These are phyloP conservation scores for Pseudoips prasinana DNA, from an alignment of 2,888 invertebrate genomes.

Conservation along the genomic window DNA sequence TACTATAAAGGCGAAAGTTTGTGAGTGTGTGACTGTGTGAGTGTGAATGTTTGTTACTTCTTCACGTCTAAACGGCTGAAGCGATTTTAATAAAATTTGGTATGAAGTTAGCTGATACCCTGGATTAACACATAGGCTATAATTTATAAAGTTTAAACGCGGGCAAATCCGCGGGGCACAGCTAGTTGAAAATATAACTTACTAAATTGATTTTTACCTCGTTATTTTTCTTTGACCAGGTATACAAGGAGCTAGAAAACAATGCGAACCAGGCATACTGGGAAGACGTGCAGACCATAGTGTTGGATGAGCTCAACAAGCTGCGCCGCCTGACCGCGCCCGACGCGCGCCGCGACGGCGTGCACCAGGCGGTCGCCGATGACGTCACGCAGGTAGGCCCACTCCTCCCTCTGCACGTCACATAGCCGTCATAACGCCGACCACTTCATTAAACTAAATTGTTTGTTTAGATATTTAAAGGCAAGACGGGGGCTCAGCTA, in stretches of 20 bases:
- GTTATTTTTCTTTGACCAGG: too few relatives aligned
- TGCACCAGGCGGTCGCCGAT: constrained; percentile 94
- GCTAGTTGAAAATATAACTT: too few relatives aligned
- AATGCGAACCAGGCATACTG: constrained; percentile 95
- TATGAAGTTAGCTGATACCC: too few relatives aligned
- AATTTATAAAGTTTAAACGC: too few relatives aligned
- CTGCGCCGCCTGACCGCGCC: constrained; percentile 87
- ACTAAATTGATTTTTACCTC: too few relatives aligned
- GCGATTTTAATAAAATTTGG: too few relatives aligned
- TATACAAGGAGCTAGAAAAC: constrained; percentile 95
- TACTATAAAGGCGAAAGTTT: too few relatives aligned
- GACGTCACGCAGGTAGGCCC: constrained; percentile 90
- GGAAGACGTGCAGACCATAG: constrained; percentile 97
- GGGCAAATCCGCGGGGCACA: too few relatives aligned
- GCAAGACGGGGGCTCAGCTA: constrained; percentile 94
- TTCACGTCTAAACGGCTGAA: too few relatives aligned
- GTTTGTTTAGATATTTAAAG: constrained; percentile 88
- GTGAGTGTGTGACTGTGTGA: too few relatives aligned
- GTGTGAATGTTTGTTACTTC: too few relatives aligned
- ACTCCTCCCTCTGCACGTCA: background rate
- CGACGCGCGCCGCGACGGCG: constrained; percentile 86
- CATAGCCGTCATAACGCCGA: background rate
- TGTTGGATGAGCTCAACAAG: constrained; percentile 95
- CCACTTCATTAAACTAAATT: background rate
- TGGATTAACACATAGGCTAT: too few relatives aligned